A percentile compares a stretch with the other conserved stretches of the same genome.
phyloP scores from a whole-genome alignment of 2,113 vertebrate genomes.

The Sisor rabdophorus region DNA sequence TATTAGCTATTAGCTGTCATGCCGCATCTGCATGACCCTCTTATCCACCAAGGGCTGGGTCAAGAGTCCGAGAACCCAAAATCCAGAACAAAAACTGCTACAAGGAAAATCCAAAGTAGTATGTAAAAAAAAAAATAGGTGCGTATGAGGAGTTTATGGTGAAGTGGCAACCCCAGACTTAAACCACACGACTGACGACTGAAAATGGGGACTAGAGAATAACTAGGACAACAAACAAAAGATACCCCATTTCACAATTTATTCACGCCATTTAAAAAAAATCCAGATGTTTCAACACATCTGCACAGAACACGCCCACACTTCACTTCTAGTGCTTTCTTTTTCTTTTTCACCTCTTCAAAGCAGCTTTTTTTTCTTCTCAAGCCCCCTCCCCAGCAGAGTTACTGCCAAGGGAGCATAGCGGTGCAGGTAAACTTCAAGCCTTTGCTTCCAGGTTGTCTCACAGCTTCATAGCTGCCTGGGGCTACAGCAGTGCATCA shows the following conservation, averaged over 20 bases:
- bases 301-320: neutral
- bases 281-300: neutral
- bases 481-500: conserved; percentile 33
- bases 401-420: neutral
- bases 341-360: neutral
- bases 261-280: neutral
- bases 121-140: too few species aligned
- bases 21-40: neutral
- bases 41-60: neutral
- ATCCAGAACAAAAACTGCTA: too few species aligned
- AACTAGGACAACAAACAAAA: too few species aligned
- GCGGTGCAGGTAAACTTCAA: conserved; percentile 17
- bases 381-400: conserved; percentile 6
- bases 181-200: too few species aligned
- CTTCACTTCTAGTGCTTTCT: neutral
- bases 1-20: neutral
- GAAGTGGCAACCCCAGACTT: too few species aligned
- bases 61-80: too few species aligned
- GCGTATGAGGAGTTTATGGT: too few species aligned
- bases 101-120: too few species aligned
- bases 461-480: conserved; percentile 26
- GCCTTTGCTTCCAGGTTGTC: conserved; percentile 32
- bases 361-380: neutral
- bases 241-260: too few species aligned
- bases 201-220: too few species aligned